Evolutionary conservation across 2,113 vertebrate species (phyloP).

Genomic region (Cromileptes altivelis): DNA sequence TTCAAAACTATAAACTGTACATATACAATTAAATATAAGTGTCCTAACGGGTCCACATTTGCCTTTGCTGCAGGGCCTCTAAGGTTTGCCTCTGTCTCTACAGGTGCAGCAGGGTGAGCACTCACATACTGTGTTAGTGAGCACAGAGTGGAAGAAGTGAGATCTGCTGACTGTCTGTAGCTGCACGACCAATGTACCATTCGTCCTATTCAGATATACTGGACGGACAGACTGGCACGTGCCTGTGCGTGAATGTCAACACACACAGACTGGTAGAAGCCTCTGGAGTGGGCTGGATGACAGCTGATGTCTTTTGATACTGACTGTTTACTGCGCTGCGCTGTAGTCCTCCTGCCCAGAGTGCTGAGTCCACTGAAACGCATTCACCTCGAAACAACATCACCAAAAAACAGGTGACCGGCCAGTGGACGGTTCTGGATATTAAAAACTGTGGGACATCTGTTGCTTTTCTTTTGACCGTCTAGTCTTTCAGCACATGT

Average conservation of each 20-base stretch:
- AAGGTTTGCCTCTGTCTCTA: neutral
- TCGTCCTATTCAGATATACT: conserved; percentile 61
- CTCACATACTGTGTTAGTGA: neutral
- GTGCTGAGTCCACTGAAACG: conserved; percentile 69
- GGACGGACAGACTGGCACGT: conserved; percentile 60
- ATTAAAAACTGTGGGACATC: conserved; percentile 62
- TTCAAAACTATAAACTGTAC: no score
- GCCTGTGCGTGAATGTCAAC: conserved; percentile 19
- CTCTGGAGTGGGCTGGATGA: conserved; percentile 72
- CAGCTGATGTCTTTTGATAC: conserved; percentile 67
- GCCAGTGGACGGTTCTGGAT: conserved; percentile 63
- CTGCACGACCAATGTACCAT: conserved; percentile 42
- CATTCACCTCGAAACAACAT: conserved; percentile 57
- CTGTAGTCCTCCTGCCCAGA: conserved; percentile 38
- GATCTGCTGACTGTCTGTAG: conserved; percentile 79
- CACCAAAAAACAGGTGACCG: conserved; percentile 59
- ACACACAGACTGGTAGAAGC: conserved; percentile 62
- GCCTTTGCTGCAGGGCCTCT: conserved; percentile 16
- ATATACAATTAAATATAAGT: neutral
- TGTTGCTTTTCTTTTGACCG: conserved; percentile 50
- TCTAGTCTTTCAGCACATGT: conserved; percentile 68
- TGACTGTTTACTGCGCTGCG: conserved; percentile 55
- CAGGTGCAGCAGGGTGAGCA: neutral
- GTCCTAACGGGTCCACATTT: neutral
- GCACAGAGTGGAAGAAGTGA: conserved; percentile 44